These are phyloP conservation scores for Anguilla marmorata DNA, from an alignment of 2,797 vertebrate genomes.

Conservation along the genomic window DNA sequence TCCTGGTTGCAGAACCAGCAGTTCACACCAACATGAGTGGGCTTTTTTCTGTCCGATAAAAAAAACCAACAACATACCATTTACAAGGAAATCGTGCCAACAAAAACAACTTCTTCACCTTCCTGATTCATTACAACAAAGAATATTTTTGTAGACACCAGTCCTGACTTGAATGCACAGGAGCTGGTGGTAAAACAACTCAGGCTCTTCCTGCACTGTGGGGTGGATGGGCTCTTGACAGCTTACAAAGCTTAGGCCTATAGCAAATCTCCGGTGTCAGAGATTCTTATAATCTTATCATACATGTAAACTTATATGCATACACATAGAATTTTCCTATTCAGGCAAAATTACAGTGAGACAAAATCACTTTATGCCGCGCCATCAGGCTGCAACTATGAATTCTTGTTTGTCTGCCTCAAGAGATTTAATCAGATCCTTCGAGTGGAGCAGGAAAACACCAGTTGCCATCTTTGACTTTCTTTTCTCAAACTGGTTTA, in stretches of 20 bases:
- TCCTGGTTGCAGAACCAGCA: constrained; percentile 97
- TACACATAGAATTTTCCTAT: background rate
- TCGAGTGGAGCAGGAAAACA: background rate
- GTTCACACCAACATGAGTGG: constrained; percentile 83
- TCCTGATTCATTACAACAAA: background rate
- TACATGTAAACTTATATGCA: background rate
- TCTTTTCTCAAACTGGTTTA: background rate
- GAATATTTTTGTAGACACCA: background rate
- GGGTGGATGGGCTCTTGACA: background rate
- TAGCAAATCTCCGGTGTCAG: background rate
- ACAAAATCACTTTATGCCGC: background rate
- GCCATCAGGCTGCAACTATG: background rate
- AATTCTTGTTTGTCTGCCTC: background rate
- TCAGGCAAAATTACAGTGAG: background rate
- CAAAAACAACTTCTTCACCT: too few relatives aligned
- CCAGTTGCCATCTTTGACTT: background rate
- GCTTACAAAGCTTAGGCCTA: background rate
- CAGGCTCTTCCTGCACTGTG: background rate
- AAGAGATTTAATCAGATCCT: background rate
- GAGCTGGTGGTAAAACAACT: background rate
- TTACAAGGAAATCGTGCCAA: background rate
- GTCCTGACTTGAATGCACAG: background rate
- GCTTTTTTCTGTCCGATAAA: constrained; percentile 79
- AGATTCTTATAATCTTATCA: background rate
- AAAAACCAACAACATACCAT: constrained; percentile 14